Conservation (phyloP, 2,113 vertebrate species). For the Carollia perspicillata region DNA sequence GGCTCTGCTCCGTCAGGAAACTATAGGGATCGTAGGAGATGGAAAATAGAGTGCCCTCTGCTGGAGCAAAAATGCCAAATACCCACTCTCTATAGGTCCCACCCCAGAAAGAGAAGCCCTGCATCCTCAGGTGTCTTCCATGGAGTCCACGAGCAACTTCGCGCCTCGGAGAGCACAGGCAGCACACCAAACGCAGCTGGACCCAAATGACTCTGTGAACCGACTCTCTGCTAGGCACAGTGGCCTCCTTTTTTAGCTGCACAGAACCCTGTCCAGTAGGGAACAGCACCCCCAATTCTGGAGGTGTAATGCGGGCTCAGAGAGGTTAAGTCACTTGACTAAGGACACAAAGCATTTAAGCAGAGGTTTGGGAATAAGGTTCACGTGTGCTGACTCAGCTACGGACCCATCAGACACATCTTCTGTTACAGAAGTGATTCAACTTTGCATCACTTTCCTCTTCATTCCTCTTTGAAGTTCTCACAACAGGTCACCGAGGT, state of each 20-base stretch:
- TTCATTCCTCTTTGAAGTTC: background rate
- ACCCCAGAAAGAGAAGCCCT: background rate
- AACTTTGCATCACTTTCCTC: background rate
- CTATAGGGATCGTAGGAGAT: background rate
- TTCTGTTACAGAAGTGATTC: background rate
- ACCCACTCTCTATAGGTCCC: background rate
- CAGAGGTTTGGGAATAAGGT: background rate
- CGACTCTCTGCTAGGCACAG: background rate
- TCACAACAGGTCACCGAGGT: background rate
- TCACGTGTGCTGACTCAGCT: background rate
- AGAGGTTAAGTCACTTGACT: background rate
- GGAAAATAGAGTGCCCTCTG: slow-evolving; percentile 29
- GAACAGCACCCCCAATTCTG: background rate
- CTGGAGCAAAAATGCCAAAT: background rate
- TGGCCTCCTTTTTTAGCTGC: background rate
- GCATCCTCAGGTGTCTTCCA: background rate
- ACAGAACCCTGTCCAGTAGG: background rate
- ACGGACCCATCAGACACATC: background rate
- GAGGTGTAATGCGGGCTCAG: background rate
- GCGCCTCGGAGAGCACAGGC: background rate
- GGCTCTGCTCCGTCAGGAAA: too few species aligned
- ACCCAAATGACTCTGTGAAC: background rate
- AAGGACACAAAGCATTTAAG: background rate
- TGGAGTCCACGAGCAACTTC: background rate
- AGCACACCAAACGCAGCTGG: background rate